Evolutionary conservation across 92 coral and sea anemone genomes (phyloP).

Genomic region (Zoanthus solanderi): DNA sequence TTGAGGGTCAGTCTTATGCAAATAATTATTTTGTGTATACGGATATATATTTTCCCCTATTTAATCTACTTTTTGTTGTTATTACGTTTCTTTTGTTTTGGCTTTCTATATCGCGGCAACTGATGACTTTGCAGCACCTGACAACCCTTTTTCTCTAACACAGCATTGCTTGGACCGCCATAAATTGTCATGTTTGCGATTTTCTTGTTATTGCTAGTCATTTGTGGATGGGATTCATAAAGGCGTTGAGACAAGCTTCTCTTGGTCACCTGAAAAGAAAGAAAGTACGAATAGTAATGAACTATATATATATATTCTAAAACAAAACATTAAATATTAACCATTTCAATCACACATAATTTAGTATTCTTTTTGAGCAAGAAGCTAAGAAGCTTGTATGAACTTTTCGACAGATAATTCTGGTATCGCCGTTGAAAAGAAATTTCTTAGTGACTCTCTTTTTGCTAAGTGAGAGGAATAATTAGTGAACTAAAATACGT

Average conservation of each 20-base stretch:
- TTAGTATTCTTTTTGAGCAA: too few relatives aligned
- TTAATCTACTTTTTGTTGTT: not conserved
- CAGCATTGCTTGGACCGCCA: slow-evolving; percentile 19
- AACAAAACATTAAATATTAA: too few relatives aligned
- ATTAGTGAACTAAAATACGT: too few relatives aligned
- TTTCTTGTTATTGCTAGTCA: slow-evolving; percentile 13
- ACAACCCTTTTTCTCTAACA: not conserved
- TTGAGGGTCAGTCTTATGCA: not conserved
- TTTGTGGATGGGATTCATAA: slow-evolving; percentile 13
- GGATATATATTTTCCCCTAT: slow-evolving; percentile 17
- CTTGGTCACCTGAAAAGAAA: slow-evolving; percentile 31
- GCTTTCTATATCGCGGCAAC: not conserved
- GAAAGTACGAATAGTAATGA: not conserved
- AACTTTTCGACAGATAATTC: not conserved
- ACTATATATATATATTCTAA: too few relatives aligned
- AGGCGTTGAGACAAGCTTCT: slow-evolving; percentile 5
- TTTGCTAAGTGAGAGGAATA: too few relatives aligned
- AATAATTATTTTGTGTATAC: slow-evolving; percentile 17
- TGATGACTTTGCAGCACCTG: not conserved
- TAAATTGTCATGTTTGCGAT: slow-evolving; percentile 30
- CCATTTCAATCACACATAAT: too few relatives aligned
- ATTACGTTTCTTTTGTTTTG: slow-evolving; percentile 26
- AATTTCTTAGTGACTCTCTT: too few relatives aligned
- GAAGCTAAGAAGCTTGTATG: too few relatives aligned
- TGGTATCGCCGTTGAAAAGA: not conserved